Evolutionary conservation across 2,888 invertebrate species (phyloP), one percentile per base, ranked within the genome.

Genomic region (Dryobotodes eremita): DNA sequence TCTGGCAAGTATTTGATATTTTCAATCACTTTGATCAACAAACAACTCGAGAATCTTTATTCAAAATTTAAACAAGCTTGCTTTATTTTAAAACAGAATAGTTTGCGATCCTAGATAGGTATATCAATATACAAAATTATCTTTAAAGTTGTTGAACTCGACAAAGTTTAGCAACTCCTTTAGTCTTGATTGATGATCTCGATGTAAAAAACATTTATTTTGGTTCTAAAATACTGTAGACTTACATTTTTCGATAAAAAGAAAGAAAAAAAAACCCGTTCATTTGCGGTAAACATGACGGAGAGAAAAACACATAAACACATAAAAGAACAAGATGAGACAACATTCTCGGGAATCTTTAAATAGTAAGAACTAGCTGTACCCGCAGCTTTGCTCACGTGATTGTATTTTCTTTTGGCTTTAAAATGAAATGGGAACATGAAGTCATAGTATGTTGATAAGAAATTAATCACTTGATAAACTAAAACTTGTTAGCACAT

Each of bases 1-100:
- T 68, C 64, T 66, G 70, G 53, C 77, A 73, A 66, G 57, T 55
- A 76, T 79, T 69, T 59, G 61, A 75, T 69, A 79, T 77, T 79
- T 82, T 83, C 77, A 83, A 88, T 88, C 79, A 85, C 78, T 84
- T 83, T 82, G 75, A 83, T 77, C 78, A 79, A 61, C 57, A 86
- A 82, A 80, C 69, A 82, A 62, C 59, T 48, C 53, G 26, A 83
- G 64, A 75, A 80, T 78, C 55, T 80, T 78, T 75, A 74, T 59
- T 42, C 31, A n/a, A 75, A 83, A 72, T 83, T 85, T 77, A 71
- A 83, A 88, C 77, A 78, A 85, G 42, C 57, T 80, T 50, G 69
- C n/a, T 79, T 71, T 82, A 62, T 79, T 77, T 70, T 23, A 50
- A 75, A 87, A 73, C 69, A 62, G 74, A 86, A 87, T 81, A 81